phyloP scores from a whole-genome alignment of 2,113 vertebrate species.

The Danio rerio region DNA sequence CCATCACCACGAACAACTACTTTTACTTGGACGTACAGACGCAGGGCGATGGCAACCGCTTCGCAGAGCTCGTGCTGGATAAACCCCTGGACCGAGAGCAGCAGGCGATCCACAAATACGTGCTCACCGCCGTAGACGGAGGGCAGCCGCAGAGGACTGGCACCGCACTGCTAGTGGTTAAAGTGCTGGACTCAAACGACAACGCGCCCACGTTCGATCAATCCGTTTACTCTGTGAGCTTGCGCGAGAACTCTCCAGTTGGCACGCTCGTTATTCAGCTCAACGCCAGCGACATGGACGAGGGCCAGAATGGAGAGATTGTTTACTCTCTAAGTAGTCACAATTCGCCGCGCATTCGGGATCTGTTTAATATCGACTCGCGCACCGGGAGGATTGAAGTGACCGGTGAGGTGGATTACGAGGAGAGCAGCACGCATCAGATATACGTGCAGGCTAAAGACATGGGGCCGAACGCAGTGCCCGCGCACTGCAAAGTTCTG shows the following conservation, averaged over 20 bases:
- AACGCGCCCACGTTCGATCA: conserved; percentile 96
- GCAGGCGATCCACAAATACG: conserved; percentile 95
- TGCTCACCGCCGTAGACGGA: conserved; percentile 96
- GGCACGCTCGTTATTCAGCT: conserved; percentile 93
- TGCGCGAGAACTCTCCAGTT: conserved; percentile 91
- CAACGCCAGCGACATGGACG: conserved; percentile 94
- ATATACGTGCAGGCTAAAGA: conserved; percentile 96
- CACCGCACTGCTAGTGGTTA: conserved; percentile 93
- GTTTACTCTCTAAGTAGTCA: conserved; percentile 96
- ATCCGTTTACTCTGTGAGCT: conserved; percentile 90
- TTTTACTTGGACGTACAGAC: conserved; percentile 97
- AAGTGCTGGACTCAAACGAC: conserved; percentile 97
- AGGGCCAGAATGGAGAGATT: conserved; percentile 95
- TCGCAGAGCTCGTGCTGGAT: conserved; percentile 94
- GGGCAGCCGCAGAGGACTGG: conserved; percentile 91
- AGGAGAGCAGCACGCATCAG: conserved; percentile 92
- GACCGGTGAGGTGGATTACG: conserved; percentile 92
- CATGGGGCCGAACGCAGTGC: conserved; percentile 93
- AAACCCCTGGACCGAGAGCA: conserved; percentile 95
- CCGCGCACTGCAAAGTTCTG: conserved; percentile 96
- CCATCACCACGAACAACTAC: conserved; percentile 94
- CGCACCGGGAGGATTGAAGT: conserved; percentile 92
- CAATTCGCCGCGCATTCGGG: conserved; percentile 86
- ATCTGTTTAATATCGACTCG: conserved; percentile 85
- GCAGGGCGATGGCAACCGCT: conserved; percentile 93